Base-by-base conservation (phyloP, 1,140 invertebrate species). In the Heliconius himera region DNA sequence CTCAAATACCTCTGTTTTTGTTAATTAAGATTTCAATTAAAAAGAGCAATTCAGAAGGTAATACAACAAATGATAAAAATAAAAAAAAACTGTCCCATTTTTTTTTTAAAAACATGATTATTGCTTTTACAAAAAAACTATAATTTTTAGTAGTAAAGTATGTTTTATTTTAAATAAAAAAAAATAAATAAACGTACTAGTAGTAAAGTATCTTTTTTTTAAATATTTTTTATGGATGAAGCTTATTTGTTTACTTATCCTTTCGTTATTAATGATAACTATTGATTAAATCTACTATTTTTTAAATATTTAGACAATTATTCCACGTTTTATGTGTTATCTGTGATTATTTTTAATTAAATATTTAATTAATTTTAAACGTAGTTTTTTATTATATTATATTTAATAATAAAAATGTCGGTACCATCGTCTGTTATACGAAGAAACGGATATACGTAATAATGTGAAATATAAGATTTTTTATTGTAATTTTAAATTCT, bases 371-470 rank as follows among this genome's bases (percentile, higher is more conserved):
- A 71, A 73, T 51, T 54, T 16, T 82, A 36, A 38, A 56, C 33
- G 66, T 76, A 56, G 51, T 78, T 49, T 74, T 26, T 70, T 33
- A 73, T 22, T 70, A 73, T 73, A 60, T 60, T 46, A 20, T 51
- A 51, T 20, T 51, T 66, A 70, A 60, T 51, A 72, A 78, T 79
- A 85, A 77, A 80, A 77, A 83, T 81, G 60, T 80, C 80, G 83
- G 84, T 86, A 83, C 84, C 86, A 73, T 83, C 82, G 84, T 84
- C 84, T 87, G 88, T 85, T 91, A 93, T 91, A 91, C 89, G 87
- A 90, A 71, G 88, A 71, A 93, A 93, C 90, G 87, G 87, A 93
- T 93, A 93, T 93, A 93, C 92, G 92, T 93, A 93, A 93, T 76
- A 75, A 87, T 82, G 90, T 92, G 90, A 87, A 89, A 85, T 86